These are phyloP conservation scores for Tryphoninae sp. DNA, from an alignment of 2,888 invertebrate genomes.

Conservation along the genomic window DNA sequence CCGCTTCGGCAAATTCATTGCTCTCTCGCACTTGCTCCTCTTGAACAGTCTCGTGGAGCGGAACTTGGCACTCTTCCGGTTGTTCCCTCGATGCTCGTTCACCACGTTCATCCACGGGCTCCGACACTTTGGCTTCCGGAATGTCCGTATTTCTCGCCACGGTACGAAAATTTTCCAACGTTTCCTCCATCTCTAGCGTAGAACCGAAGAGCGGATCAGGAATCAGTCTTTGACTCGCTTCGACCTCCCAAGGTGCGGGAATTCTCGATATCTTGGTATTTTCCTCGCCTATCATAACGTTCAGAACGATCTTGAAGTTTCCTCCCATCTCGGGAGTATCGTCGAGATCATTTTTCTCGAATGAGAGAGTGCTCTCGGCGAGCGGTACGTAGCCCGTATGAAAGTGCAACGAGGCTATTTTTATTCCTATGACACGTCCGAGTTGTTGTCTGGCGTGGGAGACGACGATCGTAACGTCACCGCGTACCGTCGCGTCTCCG, in stretches of 20 bases:
- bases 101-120: conserved; percentile 23
- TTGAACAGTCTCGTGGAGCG: conserved; percentile 8
- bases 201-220: conserved; percentile 88
- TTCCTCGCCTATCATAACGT: conserved; percentile 87
- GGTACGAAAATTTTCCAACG: conserved; percentile 88
- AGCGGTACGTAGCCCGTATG: conserved; percentile 93
- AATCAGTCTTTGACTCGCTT: conserved; percentile 83
- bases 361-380: conserved; percentile 89
- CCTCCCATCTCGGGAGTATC: conserved; percentile 88
- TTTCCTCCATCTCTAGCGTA: conserved; percentile 91
- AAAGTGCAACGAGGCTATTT: conserved; percentile 93
- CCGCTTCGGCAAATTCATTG: conserved; percentile 75
- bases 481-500: conserved; percentile 86
- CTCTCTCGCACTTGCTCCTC: conserved; percentile 18
- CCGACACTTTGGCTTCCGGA: conserved; percentile 5
- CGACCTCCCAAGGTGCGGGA: conserved; percentile 89
- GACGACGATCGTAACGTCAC: conserved; percentile 92
- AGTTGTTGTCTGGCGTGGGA: conserved; percentile 94
- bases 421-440: conserved; percentile 90
- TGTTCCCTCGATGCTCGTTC: not conserved
- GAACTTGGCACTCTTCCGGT: conserved; percentile 30
- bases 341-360: conserved; percentile 90
- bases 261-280: conserved; percentile 86
- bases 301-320: conserved; percentile 87
- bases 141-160: conserved; percentile 42